Base-by-base conservation (phyloP, 2,797 vertebrate species). In the Synaphobranchus kaupii region DNA sequence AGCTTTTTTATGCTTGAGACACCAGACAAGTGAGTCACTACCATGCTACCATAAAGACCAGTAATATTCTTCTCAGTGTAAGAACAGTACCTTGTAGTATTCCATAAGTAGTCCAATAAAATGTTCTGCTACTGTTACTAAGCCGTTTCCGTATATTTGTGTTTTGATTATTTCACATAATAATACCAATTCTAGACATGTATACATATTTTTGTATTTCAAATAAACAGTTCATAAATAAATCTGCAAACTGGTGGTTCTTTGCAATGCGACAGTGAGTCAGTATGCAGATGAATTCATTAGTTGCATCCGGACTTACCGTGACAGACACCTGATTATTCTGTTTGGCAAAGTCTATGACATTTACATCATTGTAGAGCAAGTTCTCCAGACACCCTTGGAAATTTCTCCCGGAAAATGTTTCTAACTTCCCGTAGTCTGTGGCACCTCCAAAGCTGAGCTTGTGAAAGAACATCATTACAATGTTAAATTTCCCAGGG, bases 341-440 rank as follows among this genome's bases (percentile, higher is more conserved):
- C 85, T 94, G 94, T 90, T 93, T 95, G 66, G 96, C 95, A 88
- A 97, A 94, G 86, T 96, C 93, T 48, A 98, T 95, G 93, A 99
- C 90, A 56, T 97, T 96, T 89, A 97, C 87, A 52, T 95, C 96
- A 87, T 98, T 97, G 93, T 97, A 98, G 90, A 96, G 92, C 86
- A 98, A 94, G 91, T 99, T 99, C 94, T 99, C 98, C 93, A 99
- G 94, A 93, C 98, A 99, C 84, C 98, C 98, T 28, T 96, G 93
- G 91, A 99, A 98, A 88, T 96, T 95, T 88, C 92, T 96, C 87
- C 86, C 92, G 73, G 94, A 93, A 50, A 92, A 91, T 58, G 94
- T 93, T 86, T 94, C 94, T 92, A 91, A 95, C 93, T 97, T 96
- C 92, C 92, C 94, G 91, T 93, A 93, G 88, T 90, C 90, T 90